Evolutionary conservation across 2,888 invertebrate species (phyloP), one percentile per base, ranked within the genome.

Genomic region (Cordilura impudica): DNA sequence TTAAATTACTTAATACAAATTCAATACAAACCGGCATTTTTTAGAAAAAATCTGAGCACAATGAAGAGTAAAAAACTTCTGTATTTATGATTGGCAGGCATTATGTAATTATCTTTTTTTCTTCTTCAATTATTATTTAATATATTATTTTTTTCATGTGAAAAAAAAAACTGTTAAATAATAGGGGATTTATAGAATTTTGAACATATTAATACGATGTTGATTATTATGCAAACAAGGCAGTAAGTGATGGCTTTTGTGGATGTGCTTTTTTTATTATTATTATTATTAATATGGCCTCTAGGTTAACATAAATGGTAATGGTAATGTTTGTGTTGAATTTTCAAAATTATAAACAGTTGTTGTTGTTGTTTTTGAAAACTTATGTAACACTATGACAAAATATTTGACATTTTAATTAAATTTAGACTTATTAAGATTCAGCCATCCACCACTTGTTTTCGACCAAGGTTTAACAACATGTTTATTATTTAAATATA

Each of bases 21-120:
- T 29, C 31, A 49, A 82, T 83, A 86, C 87, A 72, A 84, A 87
- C 87, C 87, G 85, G 86, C 87, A 82, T 84, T 84, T 83, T 83
- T 79, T 54, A 77, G 65, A 43, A 81, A 82, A 69, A 82, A 83
- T 63, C 83, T 82, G 82, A 81, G 80, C 51, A 78, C 23, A 39
- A 75, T 35, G 39, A 75, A 61, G 39, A 75, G 8, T 19, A 73
- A 21, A 51, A 61, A 54, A 61, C 43, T 53, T 21, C 29, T 18
- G 16, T 19, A 10, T 53, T 69, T 70, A 12, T 39, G n/a, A 47
- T 58, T 70, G 65, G 63, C 69, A 77, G 65, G 53, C 63, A 72
- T 75, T 8, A 21, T 63, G 54, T 66, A 75, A 47, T 67, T 45
- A 69, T 29, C 23, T 47, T 23, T 8, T 35, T 31, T 3, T 45